Base-by-base conservation (phyloP, 1,140 invertebrate species). In the Euwallacea similis region DNA sequence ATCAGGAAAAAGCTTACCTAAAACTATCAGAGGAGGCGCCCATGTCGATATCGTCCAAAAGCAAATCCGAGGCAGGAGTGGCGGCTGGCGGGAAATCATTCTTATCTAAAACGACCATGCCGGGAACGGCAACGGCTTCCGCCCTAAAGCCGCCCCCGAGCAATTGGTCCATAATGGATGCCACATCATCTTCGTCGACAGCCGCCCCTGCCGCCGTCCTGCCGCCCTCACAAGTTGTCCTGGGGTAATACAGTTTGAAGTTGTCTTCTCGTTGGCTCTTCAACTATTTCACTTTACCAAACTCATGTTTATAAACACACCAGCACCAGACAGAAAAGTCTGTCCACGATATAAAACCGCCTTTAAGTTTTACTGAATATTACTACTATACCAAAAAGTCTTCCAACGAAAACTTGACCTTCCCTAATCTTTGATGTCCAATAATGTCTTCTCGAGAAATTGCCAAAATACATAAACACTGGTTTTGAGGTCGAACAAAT, bases 171-270 rank as follows among this genome's bases (percentile, higher is more conserved):
- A 66, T 54, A n/a, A 66, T 4, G 2, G 65, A 56, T 42, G 53
- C 65, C 41, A 9, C 42, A 15, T 9, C 53, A 15, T 13, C 65
- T 21, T 47, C 61, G 33, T 33, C 8, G 9, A 43, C 43, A 13
- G 53, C 65, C 6, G 65, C 53, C 46, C 63, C 63, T 42, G 46
- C 50, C 2, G 42, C 65, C 7, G 13, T 15, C 41, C 7, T 41
- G 65, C 65, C 65, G 62, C 62, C 42, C 41, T 6, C 62, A 43
- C 60, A 62, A 41, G 46, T 13, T 33, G 11, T 42, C 13, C 21
- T 61, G 47, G 47, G 54, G 55, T 58, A 66, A 66, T 66, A 66
- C 65, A 66, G 65, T 41, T 66, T 66, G 65, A 42, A 66, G 43
- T 33, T 33, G 21, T 33, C 21, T 33, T 33, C 21, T 33, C 21